These are phyloP conservation scores for Microchirus variegatus DNA, from an alignment of 2,797 vertebrate species.

Conservation along the genomic window DNA sequence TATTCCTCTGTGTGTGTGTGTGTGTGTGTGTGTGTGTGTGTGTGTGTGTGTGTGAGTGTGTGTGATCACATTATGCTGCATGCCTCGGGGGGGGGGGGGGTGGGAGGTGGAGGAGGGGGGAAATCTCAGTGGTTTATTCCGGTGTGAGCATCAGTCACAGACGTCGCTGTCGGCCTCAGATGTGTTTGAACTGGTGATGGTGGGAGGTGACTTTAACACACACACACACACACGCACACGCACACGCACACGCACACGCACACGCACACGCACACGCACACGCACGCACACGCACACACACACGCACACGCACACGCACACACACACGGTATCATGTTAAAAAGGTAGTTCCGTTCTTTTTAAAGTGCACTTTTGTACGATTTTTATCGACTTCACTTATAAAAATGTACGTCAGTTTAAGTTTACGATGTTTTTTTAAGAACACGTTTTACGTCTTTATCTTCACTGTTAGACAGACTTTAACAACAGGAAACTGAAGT, in stretches of 20 bases:
- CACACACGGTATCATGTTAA: neutral
- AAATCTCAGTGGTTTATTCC: neutral
- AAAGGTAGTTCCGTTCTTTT: too few relatives aligned
- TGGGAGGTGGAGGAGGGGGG: too few relatives aligned
- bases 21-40: neutral
- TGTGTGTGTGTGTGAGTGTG: neutral
- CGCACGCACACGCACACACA: neutral
- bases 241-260: neutral
- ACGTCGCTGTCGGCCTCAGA: neutral
- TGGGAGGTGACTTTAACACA: neutral
- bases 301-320: neutral
- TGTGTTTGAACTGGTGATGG: neutral
- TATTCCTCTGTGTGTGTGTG: conserved; percentile 35
- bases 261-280: neutral
- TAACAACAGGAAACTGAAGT: too few relatives aligned
- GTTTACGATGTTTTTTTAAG: too few relatives aligned
- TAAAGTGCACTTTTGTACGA: too few relatives aligned
- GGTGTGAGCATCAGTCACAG: neutral
- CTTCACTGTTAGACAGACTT: too few relatives aligned
- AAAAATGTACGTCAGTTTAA: too few relatives aligned
- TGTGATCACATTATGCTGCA: conserved; percentile 1
- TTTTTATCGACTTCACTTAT: too few relatives aligned
- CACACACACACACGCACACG: neutral
- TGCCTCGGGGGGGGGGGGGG: neutral
- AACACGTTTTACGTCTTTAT: too few relatives aligned